phyloP scores from a whole-genome alignment of 2,888 invertebrate species.

The Drosophila pseudotalamancana region DNA sequence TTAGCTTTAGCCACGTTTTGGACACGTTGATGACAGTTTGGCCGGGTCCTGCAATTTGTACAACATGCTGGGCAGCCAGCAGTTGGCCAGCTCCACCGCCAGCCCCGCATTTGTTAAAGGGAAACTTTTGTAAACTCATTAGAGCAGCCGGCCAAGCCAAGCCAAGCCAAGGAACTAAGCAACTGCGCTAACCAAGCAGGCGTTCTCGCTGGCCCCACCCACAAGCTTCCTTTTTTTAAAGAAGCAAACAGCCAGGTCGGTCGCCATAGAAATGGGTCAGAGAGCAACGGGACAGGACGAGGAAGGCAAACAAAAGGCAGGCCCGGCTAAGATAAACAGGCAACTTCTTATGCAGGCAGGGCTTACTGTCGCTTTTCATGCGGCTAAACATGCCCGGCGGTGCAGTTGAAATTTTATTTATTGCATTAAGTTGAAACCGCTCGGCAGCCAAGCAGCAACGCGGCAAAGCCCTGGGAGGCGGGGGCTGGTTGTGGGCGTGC shows the following conservation, averaged over 20 bases:
- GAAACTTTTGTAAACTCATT: slow-evolving; percentile 77
- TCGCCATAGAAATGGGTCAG: slow-evolving; percentile 10
- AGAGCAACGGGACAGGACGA: not conserved
- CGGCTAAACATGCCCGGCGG: slow-evolving; percentile 77
- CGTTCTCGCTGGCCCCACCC: slow-evolving; percentile 20
- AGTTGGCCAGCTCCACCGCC: slow-evolving; percentile 29
- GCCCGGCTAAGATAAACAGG: slow-evolving; percentile 71
- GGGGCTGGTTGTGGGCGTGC: not conserved
- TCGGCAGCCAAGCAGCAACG: slow-evolving; percentile 22
- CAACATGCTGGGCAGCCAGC: slow-evolving; percentile 72
- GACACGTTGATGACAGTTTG: slow-evolving; percentile 78
- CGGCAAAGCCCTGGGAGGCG: slow-evolving; percentile 5
- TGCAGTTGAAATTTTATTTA: slow-evolving; percentile 80
- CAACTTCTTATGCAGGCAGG: slow-evolving; percentile 72
- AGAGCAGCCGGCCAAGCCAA: slow-evolving; percentile 67
- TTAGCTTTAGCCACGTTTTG: slow-evolving; percentile 9
- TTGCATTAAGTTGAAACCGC: slow-evolving; percentile 76
- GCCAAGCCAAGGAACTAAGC: slow-evolving; percentile 38
- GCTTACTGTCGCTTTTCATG: slow-evolving; percentile 78
- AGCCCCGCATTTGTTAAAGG: slow-evolving; percentile 61
- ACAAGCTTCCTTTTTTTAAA: slow-evolving; percentile 55
- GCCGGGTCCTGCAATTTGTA: slow-evolving; percentile 66
- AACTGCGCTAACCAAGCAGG: slow-evolving; percentile 45
- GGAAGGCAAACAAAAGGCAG: slow-evolving; percentile 66
- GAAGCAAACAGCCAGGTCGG: slow-evolving; percentile 52